These are phyloP conservation scores for Eupristina koningsbergeri DNA, from an alignment of 1,140 invertebrate species.

Conservation along the genomic window DNA sequence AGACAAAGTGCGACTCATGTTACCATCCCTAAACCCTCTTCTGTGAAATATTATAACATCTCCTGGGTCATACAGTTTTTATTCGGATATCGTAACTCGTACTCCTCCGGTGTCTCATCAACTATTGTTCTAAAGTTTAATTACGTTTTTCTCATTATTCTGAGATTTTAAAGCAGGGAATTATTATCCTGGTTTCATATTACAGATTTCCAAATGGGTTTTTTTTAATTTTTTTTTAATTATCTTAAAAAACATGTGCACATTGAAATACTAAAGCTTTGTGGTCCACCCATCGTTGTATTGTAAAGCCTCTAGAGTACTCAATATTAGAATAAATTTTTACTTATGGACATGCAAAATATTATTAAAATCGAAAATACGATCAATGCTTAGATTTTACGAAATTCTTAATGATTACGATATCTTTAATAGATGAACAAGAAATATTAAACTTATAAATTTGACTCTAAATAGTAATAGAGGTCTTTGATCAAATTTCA, in stretches of 20 bases:
- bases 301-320: too few species aligned
- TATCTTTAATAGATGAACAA: too few species aligned
- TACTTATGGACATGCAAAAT: too few species aligned
- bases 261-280: background rate
- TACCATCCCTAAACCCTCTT: background rate
- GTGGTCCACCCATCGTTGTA: background rate
- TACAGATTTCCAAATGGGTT: background rate
- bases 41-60: constrained; percentile 20
- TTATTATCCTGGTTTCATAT: background rate
- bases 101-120: background rate
- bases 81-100: background rate
- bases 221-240: background rate
- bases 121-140: background rate
- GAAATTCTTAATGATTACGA: too few species aligned
- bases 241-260: background rate
- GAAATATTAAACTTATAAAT: too few species aligned
- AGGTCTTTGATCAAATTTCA: too few species aligned
- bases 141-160: constrained; percentile 23
- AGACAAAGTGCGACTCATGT: constrained; percentile 23
- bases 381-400: too few species aligned
- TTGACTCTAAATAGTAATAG: too few species aligned
- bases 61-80: background rate
- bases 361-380: too few species aligned
- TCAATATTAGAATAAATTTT: too few species aligned
- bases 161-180: background rate